phyloP scores from a whole-genome alignment of 2,888 invertebrate genomes.

The Thumatha senex region DNA sequence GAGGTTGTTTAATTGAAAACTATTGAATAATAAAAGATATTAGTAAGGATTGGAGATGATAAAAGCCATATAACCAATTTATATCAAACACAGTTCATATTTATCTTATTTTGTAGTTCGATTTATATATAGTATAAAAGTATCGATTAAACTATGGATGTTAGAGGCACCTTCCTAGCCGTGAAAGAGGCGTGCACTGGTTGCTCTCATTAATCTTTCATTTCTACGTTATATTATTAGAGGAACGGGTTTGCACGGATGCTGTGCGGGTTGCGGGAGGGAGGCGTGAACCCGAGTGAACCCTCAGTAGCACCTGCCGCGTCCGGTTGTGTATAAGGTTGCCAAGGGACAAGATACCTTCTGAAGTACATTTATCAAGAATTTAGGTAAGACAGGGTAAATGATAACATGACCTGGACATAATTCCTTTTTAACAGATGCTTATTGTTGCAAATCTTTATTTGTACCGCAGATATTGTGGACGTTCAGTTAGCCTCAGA shows the following conservation, averaged over 20 bases:
- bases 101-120: too few species aligned
- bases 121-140: too few species aligned
- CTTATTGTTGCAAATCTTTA: too few species aligned
- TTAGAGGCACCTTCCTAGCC: conserved; percentile 46
- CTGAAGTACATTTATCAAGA: conserved; percentile 10
- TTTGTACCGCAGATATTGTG: too few species aligned
- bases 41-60: too few species aligned
- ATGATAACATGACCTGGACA: too few species aligned
- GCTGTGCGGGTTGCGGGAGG: conserved; percentile 56
- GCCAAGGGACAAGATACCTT: conserved; percentile 17
- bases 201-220: conserved; percentile 84
- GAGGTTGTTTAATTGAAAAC: too few species aligned
- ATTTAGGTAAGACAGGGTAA: not conserved
- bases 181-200: conserved; percentile 81
- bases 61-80: too few species aligned
- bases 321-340: conserved; percentile 61
- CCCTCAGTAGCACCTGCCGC: conserved; percentile 80
- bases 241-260: conserved; percentile 83
- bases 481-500: too few species aligned
- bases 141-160: conserved; percentile 30
- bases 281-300: conserved; percentile 79
- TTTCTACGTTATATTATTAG: conserved; percentile 83
- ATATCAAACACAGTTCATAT: too few species aligned
- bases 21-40: too few species aligned
- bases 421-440: too few species aligned